Conservation (phyloP, 2,888 invertebrate genomes). For the Aphodius granarius region DNA sequence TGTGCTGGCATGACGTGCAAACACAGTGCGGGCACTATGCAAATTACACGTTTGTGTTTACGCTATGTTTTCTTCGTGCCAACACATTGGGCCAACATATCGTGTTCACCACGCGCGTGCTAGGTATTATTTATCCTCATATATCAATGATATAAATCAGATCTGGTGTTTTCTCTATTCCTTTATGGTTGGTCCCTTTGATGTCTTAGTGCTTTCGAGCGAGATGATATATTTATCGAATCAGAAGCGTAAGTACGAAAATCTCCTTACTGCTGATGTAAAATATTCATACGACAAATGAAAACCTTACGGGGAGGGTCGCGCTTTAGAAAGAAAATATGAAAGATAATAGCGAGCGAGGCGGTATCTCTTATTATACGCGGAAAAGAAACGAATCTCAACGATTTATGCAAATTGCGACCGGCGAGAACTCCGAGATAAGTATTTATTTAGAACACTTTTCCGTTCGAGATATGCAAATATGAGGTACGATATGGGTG, state of each 20-base stretch:
- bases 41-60: too few species aligned
- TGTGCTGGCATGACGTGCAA: too few species aligned
- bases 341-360: constrained; percentile 8
- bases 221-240: background rate
- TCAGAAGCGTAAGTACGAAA: background rate
- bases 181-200: background rate
- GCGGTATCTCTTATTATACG: constrained; percentile 12
- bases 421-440: constrained; percentile 43
- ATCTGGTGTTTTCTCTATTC: background rate
- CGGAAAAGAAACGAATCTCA: constrained; percentile 13
- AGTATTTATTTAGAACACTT: constrained; percentile 49
- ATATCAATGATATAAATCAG: background rate
- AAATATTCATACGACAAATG: background rate
- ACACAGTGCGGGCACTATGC: too few species aligned
- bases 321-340: constrained; percentile 11
- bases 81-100: too few species aligned
- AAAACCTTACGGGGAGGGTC: background rate
- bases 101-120: too few species aligned
- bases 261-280: background rate
- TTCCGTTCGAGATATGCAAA: constrained; percentile 48
- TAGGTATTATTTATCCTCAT: too few species aligned
- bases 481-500: constrained; percentile 49
- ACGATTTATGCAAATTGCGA: constrained; percentile 39
- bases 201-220: background rate
- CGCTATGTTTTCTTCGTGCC: too few species aligned